Conservation (phyloP, 2,113 vertebrate species). For the Oophaga pumilio region DNA sequence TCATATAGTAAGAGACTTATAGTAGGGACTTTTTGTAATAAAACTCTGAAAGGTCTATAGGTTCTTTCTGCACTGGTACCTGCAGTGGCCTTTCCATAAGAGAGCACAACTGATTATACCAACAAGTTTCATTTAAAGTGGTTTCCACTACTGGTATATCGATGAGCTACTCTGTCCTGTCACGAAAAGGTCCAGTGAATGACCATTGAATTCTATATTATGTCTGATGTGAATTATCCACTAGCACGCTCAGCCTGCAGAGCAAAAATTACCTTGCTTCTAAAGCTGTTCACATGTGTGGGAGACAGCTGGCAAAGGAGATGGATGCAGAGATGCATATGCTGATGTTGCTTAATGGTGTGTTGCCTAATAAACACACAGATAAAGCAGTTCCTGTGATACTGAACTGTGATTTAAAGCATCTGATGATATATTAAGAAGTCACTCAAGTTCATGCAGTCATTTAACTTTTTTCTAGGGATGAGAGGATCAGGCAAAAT, state of each 20-base stretch:
- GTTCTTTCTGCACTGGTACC: background rate
- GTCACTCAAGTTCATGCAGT: background rate
- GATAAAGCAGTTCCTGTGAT: slow-evolving; percentile 45
- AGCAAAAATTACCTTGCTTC: slow-evolving; percentile 32
- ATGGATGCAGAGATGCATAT: slow-evolving; percentile 49
- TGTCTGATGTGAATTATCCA: background rate
- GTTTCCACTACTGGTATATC: too few species aligned
- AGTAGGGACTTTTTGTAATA: background rate
- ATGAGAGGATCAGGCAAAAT: too few species aligned
- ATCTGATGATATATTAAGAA: slow-evolving; percentile 32
- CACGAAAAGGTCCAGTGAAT: background rate
- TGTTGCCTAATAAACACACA: slow-evolving; percentile 52
- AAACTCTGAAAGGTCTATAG: background rate
- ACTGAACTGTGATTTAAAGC: slow-evolving; percentile 22
- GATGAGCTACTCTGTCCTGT: too few species aligned
- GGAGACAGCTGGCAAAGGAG: slow-evolving; percentile 49
- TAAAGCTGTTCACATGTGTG: slow-evolving; percentile 23
- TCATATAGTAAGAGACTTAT: background rate
- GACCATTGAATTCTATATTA: background rate
- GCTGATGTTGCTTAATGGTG: slow-evolving; percentile 53
- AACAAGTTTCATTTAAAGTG: background rate
- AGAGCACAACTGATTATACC: background rate
- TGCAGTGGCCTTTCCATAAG: background rate
- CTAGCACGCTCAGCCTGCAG: background rate
- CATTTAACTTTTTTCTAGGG: background rate